These are phyloP conservation scores for Dynastes hyllus DNA, from an alignment of 2,888 invertebrate species.

Conservation along the genomic window DNA sequence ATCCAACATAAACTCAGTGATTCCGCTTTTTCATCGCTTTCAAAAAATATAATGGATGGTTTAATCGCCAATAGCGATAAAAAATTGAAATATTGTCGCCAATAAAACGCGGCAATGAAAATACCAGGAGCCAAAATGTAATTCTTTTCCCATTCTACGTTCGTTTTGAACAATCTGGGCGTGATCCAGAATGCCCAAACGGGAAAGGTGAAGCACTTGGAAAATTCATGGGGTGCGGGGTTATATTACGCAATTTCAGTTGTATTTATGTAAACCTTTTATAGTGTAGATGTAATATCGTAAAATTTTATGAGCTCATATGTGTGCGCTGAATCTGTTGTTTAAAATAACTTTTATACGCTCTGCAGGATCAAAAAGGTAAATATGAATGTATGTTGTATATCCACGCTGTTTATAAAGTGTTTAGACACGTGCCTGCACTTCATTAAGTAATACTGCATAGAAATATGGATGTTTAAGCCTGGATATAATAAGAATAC, in stretches of 20 bases:
- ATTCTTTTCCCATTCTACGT: background rate
- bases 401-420: too few species aligned
- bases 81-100: background rate
- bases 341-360: conserved; percentile 1
- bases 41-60: too few species aligned
- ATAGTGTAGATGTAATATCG: background rate
- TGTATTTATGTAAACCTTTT: background rate
- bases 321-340: conserved; percentile 5
- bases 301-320: conserved; percentile 15
- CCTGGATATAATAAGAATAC: too few species aligned
- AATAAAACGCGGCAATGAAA: background rate
- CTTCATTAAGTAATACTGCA: too few species aligned
- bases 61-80: too few species aligned
- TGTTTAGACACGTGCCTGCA: too few species aligned
- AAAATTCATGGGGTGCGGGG: conserved; percentile 23
- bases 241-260: conserved; percentile 2
- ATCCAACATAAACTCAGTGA: too few species aligned
- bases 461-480: too few species aligned
- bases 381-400: background rate
- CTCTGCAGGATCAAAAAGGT: background rate
- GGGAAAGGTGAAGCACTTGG: background rate
- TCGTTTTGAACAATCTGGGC: background rate
- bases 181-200: background rate
- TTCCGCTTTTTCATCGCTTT: too few species aligned
- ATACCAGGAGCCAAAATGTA: background rate